A percentile compares a stretch with the other conserved stretches of the same genome.
Conservation (phyloP, 2,113 vertebrate genomes). For the Caracal caracal region DNA sequence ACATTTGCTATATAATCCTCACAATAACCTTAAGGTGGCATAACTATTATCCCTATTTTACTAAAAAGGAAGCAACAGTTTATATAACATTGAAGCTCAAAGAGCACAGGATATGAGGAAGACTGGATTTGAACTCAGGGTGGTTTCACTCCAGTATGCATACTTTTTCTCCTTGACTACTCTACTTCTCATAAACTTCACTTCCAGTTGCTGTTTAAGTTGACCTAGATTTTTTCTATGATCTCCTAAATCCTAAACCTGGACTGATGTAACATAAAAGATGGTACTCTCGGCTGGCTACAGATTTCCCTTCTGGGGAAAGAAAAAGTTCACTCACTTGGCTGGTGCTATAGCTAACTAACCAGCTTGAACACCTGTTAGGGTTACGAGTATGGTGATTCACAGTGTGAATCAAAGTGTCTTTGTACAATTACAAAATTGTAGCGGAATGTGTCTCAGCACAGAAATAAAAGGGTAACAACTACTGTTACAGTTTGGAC, state of each 20-base stretch:
- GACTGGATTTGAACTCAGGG: neutral
- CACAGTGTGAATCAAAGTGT: neutral
- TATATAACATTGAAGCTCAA: neutral
- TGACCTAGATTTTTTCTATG: neutral
- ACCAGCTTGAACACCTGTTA: neutral
- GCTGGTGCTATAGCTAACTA: neutral
- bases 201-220: conserved; percentile 43
- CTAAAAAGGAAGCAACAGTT: neutral
- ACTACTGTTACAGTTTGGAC: neutral
- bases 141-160: neutral
- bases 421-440: neutral
- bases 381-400: conserved; percentile 8
- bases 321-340: neutral
- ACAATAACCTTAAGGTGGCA: neutral
- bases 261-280: neutral
- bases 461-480: conserved; percentile 15
- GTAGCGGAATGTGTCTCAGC: neutral
- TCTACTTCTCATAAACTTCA: neutral
- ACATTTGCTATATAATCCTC: conserved; percentile 15
- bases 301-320: neutral
- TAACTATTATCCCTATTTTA: neutral
- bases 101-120: neutral
- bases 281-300: neutral
- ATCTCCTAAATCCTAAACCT: conserved; percentile 50
- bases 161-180: neutral